Evolutionary conservation across 2,113 vertebrate genomes (phyloP), one percentile per base, ranked within the genome.

Genomic region (Thermophis baileyi): DNA sequence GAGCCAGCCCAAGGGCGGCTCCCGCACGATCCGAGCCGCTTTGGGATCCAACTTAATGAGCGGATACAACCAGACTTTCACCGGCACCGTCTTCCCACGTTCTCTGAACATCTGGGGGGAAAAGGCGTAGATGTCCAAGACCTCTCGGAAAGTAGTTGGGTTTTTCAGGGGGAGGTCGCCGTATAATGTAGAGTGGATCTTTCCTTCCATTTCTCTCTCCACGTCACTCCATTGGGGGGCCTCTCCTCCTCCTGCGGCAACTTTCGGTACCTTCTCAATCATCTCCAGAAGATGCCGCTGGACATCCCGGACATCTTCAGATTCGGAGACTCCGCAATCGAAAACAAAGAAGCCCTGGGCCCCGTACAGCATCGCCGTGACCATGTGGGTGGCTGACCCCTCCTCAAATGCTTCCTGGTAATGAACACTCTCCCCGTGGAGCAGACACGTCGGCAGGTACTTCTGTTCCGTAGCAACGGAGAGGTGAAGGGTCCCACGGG

Each of bases 141-240:
- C 96, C 44, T 98, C 97, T 16, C 90, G 12, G 88, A 94, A 97
- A 9, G 94, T 93, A 0, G 63, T 85, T 0, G 97, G 93, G 85
- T 91, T 92, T 0, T 95, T 0, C 27, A 97, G 93, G 0, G 0
- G 89, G 93, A 97, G 96, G 92, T 98, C 97, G 51, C 97, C 97
- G 87, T 95, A 54, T 16, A 97, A 97, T 1, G 27, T 96, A 30
- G 97, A 97, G 2, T 89, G 95, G 14, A 97, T 96, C 6, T 96
- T 96, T 0, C 96, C 74, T 55, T 96, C 95, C 0, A 97, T 96
- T 93, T 97, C 96, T 44, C 95, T 97, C 25, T 96, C 94, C 2
- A 2, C 5, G 8, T 49, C 5, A 6, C 49, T 50, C 86, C 86
- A 18, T 18, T 0, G 2, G 6, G 6, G 18, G 3, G 55, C 51